These are phyloP conservation scores for Leptinotarsa juncta DNA, from an alignment of 2,888 invertebrate genomes.

Conservation along the genomic window DNA sequence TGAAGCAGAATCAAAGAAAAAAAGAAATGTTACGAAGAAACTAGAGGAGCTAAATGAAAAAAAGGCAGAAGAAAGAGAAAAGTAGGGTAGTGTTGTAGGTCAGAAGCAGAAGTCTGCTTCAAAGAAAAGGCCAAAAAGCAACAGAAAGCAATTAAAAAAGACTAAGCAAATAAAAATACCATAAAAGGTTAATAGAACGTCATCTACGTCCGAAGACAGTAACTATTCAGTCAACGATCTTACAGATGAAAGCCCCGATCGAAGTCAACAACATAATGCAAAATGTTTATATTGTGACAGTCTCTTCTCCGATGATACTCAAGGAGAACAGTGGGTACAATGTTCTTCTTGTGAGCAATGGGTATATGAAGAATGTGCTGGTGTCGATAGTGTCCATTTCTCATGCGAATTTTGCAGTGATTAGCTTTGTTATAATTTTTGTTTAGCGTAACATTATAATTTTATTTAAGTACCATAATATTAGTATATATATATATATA, in stretches of 20 bases:
- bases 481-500: too few relatives aligned
- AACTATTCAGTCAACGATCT: not conserved
- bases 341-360: not conserved
- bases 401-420: not conserved
- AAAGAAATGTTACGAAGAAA: not conserved
- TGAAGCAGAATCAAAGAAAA: not conserved
- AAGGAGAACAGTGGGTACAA: not conserved
- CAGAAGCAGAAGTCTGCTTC: too few relatives aligned
- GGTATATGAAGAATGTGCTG: too few relatives aligned
- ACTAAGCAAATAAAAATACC: not conserved
- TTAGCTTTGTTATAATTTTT: not conserved
- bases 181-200: not conserved
- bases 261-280: not conserved
- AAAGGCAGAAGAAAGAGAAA: not conserved
- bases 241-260: slow-evolving; percentile 5
- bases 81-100: too few relatives aligned
- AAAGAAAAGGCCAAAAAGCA: too few relatives aligned
- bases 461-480: not conserved
- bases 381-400: not conserved
- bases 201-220: not conserved
- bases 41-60: not conserved
- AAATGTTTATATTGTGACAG: not conserved
- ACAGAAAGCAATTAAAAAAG: too few relatives aligned
- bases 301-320: not conserved
- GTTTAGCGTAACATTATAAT: not conserved